phyloP scores from a whole-genome alignment of 2,888 invertebrate species.

The Acronicta leporina region DNA sequence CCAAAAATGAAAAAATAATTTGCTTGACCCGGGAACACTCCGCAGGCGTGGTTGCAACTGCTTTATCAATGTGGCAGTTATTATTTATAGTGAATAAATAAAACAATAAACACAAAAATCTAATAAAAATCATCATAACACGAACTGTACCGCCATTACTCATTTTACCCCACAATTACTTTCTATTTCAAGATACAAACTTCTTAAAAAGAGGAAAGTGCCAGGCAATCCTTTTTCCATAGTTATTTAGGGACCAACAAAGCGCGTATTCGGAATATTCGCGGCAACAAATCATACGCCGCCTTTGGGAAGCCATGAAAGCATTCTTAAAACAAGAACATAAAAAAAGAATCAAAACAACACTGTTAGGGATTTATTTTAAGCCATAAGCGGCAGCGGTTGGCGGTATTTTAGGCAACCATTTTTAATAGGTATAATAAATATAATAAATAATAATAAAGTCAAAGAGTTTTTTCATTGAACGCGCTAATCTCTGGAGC shows the following conservation, averaged over 20 bases:
- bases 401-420: too few relatives aligned
- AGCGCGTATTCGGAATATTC: slow-evolving; percentile 74
- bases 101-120: slow-evolving; percentile 1
- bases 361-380: slow-evolving; percentile 50
- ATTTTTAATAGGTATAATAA: too few relatives aligned
- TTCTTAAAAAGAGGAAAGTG: slow-evolving; percentile 50
- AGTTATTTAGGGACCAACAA: slow-evolving; percentile 54
- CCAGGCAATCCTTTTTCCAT: slow-evolving; percentile 45
- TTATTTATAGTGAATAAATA: background rate
- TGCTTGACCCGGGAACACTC: too few relatives aligned
- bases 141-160: slow-evolving; percentile 32
- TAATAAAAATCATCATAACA: slow-evolving; percentile 24
- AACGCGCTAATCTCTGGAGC: too few relatives aligned
- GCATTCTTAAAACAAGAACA: slow-evolving; percentile 77
- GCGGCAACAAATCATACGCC: slow-evolving; percentile 81
- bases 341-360: slow-evolving; percentile 65
- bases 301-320: slow-evolving; percentile 79
- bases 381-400: slow-evolving; percentile 38
- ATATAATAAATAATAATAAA: too few relatives aligned
- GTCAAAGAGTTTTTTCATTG: too few relatives aligned
- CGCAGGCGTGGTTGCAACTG: too few relatives aligned
- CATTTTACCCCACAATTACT: slow-evolving; percentile 44
- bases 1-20: too few relatives aligned
- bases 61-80: too few relatives aligned
- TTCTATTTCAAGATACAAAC: slow-evolving; percentile 48